Evolutionary conservation across 1,140 invertebrate species (phyloP).

Genomic region (Drosophila trapezifrons): DNA sequence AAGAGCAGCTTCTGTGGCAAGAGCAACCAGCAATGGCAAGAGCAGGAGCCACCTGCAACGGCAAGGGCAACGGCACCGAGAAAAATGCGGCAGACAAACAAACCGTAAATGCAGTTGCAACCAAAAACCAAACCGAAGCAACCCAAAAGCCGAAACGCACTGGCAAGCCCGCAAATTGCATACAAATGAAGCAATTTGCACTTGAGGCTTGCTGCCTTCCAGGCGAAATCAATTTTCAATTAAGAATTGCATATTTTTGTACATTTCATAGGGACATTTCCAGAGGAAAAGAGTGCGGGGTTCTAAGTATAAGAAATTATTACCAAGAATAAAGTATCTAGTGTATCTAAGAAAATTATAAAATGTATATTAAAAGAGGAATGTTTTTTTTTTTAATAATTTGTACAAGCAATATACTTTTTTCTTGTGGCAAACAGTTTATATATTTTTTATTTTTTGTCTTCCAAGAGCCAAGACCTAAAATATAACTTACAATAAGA

Average conservation of each 20-base stretch:
- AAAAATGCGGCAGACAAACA: conserved; percentile 46
- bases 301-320: too few species aligned
- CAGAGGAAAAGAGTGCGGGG: too few species aligned
- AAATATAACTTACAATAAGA: too few species aligned
- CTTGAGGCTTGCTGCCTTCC: conserved; percentile 46
- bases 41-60: background rate
- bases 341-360: too few species aligned
- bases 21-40: background rate
- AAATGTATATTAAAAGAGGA: too few species aligned
- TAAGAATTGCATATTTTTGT: conserved; percentile 71
- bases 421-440: too few species aligned
- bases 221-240: conserved; percentile 65
- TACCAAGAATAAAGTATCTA: too few species aligned
- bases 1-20: conserved; percentile 22
- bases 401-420: too few species aligned
- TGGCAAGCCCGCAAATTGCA: conserved; percentile 58
- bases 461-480: too few species aligned
- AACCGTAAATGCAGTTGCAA: conserved; percentile 38
- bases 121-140: conserved; percentile 38
- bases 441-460: too few species aligned
- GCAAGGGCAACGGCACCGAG: conserved; percentile 2
- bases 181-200: conserved; percentile 74
- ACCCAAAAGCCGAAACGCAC: conserved; percentile 46
- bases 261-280: conserved; percentile 4
- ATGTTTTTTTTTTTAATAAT: too few species aligned